Conservation (phyloP, 2,113 vertebrate species). For the Piaya cayana region DNA sequence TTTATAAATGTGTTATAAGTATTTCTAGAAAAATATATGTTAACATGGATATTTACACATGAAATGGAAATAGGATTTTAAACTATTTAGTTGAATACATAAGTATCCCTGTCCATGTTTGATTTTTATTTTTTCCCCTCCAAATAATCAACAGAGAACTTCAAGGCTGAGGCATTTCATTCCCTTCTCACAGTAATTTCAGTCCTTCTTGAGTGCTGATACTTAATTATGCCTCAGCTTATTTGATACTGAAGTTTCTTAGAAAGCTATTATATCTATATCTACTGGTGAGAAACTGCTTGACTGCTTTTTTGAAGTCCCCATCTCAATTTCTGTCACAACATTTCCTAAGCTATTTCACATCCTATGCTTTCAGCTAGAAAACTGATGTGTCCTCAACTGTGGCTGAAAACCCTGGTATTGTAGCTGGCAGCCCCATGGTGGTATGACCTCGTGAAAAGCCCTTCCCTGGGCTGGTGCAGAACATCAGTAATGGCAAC, state of each 20-base stretch:
- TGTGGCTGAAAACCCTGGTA: not conserved
- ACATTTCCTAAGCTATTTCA: not conserved
- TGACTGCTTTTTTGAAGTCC: not conserved
- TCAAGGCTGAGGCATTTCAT: not conserved
- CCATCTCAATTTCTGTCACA: not conserved
- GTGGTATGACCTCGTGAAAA: not conserved
- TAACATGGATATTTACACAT: not conserved
- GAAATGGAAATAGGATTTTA: not conserved
- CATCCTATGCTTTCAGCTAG: not conserved
- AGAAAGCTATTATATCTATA: not conserved
- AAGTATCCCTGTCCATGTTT: not conserved
- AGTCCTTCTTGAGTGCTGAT: not conserved
- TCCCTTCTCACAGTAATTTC: not conserved
- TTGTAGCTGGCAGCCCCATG: fast-evolving
- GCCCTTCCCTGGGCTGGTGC: not conserved
- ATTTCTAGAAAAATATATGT: not conserved
- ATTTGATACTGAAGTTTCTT: not conserved
- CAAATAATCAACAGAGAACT: not conserved
- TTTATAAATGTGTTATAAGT: not conserved
- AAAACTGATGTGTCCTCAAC: not conserved
- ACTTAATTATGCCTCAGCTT: not conserved
- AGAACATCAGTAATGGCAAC: not conserved
- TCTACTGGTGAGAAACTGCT: not conserved
- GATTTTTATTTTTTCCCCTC: not conserved
- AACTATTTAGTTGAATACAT: not conserved